Evolutionary conservation across 92 coral and sea anemone genomes (phyloP).

Genomic region (Epizoanthus rinbou): DNA sequence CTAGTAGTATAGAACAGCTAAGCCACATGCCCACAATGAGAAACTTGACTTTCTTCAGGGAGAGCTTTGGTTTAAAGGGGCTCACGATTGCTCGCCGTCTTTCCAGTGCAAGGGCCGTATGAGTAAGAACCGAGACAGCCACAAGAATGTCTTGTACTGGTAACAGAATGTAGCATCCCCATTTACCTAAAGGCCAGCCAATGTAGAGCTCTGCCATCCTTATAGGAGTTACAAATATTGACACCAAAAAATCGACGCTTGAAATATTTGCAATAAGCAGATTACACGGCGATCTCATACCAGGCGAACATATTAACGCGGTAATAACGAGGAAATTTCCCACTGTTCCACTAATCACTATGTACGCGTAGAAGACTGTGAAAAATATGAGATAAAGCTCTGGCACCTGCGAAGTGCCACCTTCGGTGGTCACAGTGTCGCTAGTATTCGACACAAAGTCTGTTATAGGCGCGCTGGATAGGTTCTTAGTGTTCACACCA

Average conservation of each 20-base stretch:
- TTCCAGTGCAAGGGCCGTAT: conserved; percentile 10
- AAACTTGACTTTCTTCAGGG: conserved; percentile 7
- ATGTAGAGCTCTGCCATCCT: conserved; percentile 5
- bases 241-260: background rate
- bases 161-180: conserved; percentile 15
- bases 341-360: background rate
- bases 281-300: conserved; percentile 8
- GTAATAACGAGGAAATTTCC: background rate
- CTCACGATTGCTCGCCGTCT: conserved; percentile 9
- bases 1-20: background rate
- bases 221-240: background rate
- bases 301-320: background rate
- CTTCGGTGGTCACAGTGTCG: background rate
- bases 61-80: conserved; percentile 4
- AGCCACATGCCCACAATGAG: conserved; percentile 13
- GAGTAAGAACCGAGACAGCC: conserved; percentile 17
- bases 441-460: background rate
- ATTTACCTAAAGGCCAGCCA: conserved; percentile 2
- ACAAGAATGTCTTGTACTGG: conserved; percentile 7
- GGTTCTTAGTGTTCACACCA: background rate
- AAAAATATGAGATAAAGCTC: conserved; percentile 1
- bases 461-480: no score
- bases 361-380: background rate
- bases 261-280: conserved; percentile 11
- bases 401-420: background rate